These are phyloP conservation scores for Cepaea hortensis DNA, from an alignment of 2,888 invertebrate genomes.

Conservation along the genomic window DNA sequence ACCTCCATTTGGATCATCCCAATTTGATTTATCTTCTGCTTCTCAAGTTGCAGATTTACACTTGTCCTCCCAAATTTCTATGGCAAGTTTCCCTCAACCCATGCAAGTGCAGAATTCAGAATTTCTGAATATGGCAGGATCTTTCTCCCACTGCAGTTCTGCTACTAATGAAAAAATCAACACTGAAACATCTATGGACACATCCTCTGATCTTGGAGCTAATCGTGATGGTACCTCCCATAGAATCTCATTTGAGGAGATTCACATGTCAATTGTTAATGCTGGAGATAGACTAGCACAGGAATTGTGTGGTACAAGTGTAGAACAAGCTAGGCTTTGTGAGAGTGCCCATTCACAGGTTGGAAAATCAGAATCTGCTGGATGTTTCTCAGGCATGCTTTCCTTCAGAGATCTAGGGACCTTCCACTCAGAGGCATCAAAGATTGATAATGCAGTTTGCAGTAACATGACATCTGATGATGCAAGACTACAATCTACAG, in stretches of 20 bases:
- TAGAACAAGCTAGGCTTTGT: background rate
- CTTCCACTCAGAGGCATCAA: conserved; percentile 9
- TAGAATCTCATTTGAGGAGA: conserved; percentile 41
- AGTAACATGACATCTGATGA: background rate
- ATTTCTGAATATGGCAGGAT: background rate
- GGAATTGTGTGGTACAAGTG: background rate
- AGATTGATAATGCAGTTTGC: too few species aligned
- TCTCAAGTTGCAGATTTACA: background rate
- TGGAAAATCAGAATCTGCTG: background rate
- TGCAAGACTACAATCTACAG: background rate
- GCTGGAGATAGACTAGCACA: conserved; percentile 35
- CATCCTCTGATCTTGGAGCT: conserved; percentile 23
- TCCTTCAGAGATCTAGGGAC: background rate
- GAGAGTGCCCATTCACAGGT: background rate
- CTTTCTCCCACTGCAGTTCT: background rate
- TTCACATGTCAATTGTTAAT: conserved; percentile 46
- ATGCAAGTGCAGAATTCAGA: conserved; percentile 44
- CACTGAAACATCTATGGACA: conserved; percentile 44
- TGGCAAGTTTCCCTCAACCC: conserved; percentile 35
- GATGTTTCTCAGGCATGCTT: background rate
- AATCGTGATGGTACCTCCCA: background rate
- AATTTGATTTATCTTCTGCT: background rate
- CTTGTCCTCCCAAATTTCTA: background rate
- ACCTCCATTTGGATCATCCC: conserved; percentile 11
- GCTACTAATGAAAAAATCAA: background rate